Percentiles rank a stretch among this genome's conserved stretches.
These are phyloP conservation scores for Heliconius sara DNA, from an alignment of 2,888 invertebrate species.

Conservation along the genomic window DNA sequence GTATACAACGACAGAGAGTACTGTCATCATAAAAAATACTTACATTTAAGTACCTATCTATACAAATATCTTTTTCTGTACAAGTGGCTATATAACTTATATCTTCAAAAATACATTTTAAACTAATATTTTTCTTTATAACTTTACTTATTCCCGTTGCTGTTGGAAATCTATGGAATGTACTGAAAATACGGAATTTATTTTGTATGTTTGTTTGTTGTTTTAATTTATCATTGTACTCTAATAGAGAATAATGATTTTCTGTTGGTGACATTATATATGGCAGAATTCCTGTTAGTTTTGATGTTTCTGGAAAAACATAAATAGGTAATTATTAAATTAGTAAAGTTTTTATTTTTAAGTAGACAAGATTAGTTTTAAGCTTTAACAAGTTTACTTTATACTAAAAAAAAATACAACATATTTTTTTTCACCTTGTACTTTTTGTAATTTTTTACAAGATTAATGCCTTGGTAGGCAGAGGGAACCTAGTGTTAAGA, in stretches of 20 bases:
- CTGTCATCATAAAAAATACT: conserved; percentile 50
- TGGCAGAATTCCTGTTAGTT: conserved; percentile 58
- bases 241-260: conserved; percentile 61
- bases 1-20: background rate
- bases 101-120: conserved; percentile 61
- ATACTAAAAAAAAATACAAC: too few species aligned
- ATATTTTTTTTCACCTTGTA: too few species aligned
- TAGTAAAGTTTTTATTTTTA: too few species aligned
- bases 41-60: conserved; percentile 61
- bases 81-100: conserved; percentile 59
- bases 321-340: background rate
- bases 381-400: too few species aligned
- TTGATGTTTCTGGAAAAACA: conserved; percentile 56
- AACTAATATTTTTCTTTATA: conserved; percentile 47
- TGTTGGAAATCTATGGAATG: conserved; percentile 63
- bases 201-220: conserved; percentile 58
- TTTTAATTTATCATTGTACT: conserved; percentile 70
- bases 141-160: conserved; percentile 50
- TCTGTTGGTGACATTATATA: conserved; percentile 59
- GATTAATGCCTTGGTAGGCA: too few species aligned
- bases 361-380: too few species aligned
- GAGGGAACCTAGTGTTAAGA: too few species aligned
- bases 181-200: conserved; percentile 66
- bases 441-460: too few species aligned
- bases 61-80: conserved; percentile 10